These are phyloP conservation scores for Gorsachius goisagi DNA, from an alignment of 2,113 vertebrate species.

Conservation along the genomic window DNA sequence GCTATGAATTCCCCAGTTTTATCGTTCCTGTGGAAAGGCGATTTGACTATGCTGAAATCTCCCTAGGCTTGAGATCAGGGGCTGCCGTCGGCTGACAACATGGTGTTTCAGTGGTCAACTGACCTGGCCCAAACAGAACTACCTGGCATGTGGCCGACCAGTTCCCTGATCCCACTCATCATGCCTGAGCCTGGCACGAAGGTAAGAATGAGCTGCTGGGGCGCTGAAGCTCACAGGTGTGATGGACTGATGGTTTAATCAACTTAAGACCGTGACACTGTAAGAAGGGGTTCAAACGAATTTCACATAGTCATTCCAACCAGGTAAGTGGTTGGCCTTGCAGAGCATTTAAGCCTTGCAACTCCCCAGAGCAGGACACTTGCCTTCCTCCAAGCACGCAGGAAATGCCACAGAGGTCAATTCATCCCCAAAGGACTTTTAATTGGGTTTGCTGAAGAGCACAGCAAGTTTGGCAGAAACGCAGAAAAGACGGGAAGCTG, in stretches of 20 bases:
- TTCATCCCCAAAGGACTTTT: background rate
- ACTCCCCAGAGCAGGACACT: background rate
- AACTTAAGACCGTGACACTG: accelerated
- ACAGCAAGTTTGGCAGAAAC: background rate
- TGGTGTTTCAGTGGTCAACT: background rate
- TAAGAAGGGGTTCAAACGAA: background rate
- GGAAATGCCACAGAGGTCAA: background rate
- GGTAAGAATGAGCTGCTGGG: background rate
- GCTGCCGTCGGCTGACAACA: background rate
- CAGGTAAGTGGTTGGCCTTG: background rate
- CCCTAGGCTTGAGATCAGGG: background rate
- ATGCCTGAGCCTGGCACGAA: background rate
- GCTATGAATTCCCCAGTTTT: background rate
- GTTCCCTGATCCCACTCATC: background rate
- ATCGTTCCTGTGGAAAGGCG: background rate
- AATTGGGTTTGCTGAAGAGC: background rate
- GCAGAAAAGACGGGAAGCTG: background rate
- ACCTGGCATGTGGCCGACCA: background rate
- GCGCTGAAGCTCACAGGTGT: background rate
- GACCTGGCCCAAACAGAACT: background rate
- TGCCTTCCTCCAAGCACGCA: background rate
- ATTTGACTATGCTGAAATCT: background rate
- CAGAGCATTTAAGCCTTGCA: background rate
- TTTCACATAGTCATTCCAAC: background rate
- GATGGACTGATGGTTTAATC: background rate